phyloP scores from a whole-genome alignment of 2,113 vertebrate genomes.

The Bungarus multicinctus region DNA sequence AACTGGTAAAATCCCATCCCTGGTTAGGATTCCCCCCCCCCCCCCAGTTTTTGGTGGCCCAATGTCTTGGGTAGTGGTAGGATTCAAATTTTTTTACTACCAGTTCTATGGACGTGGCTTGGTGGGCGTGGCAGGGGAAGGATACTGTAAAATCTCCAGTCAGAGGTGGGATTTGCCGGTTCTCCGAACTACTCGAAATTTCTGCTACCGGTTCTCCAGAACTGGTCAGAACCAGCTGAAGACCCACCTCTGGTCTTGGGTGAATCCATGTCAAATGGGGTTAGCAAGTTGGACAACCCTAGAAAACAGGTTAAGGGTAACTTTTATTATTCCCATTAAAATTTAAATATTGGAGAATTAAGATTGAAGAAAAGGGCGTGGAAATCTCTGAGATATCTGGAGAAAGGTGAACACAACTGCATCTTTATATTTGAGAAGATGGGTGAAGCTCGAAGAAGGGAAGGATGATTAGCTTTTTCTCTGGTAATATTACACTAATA shows the following conservation, averaged over 20 bases:
- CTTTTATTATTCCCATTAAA: background rate
- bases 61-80: background rate
- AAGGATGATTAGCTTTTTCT: no score
- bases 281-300: background rate
- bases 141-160: no score
- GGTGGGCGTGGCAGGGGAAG: no score
- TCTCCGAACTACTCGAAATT: no score
- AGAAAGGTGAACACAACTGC: background rate
- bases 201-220: no score
- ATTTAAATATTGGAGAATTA: background rate
- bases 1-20: no score
- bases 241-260: background rate
- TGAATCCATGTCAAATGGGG: background rate
- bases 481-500: no score
- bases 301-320: background rate
- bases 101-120: no score
- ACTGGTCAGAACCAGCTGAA: no score
- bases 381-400: background rate
- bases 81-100: no score
- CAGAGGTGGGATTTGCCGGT: no score
- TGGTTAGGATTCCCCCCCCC: no score
- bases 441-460: background rate
- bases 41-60: background rate
- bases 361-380: background rate
- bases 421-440: background rate